Base-by-base conservation (phyloP, 2,888 invertebrate genomes). In the Erebia epiphron region DNA sequence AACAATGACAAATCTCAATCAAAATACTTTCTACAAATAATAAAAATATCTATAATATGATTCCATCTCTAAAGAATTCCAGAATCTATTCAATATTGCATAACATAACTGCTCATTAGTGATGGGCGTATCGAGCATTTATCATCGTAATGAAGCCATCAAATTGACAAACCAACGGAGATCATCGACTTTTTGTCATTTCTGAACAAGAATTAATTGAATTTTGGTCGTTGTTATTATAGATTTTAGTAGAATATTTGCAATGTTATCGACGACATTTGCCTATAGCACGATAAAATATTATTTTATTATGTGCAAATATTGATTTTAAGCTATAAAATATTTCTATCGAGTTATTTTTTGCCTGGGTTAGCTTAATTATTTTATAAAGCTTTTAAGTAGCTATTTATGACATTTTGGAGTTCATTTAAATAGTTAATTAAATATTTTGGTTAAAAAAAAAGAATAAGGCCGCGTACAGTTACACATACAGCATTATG, bases 141-240 rank as follows among this genome's bases (percentile, higher is more conserved):
- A 66, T 70, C 72, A 64, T 61, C 64, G 54, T 73, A 74, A 74
- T 74, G 68, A 74, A 74, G 71, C 49, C 70, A 69, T 74, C 63
- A 66, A 63, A 64, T 63, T 50, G 68, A 70, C 70, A 74, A 66
- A 68, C 61, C 63, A 58, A 72, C 68, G 52, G 18, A 54, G 60
- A 16, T 56, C 16, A 50, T 18, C 62, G 62, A 62, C 46, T 21
- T 62, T 35, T 72, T 62, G 63, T 63, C 43, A 26, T 63, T 52
- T 64, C 13, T 67, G n/a, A 21, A 63, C 61, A 72, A 67, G 70
- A 61, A 46, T 56, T 61, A 68, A 73, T 73, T 70, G 70, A 73
- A 64, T 71, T 70, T 49, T 41, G 13, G 16, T 13, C 9, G 35
- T 41, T 61, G 35, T 26, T 67, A 67, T 67, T 58, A 67, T 26